These are phyloP conservation scores for Lethrus apterus DNA, from an alignment of 1,140 invertebrate species.

Conservation along the genomic window DNA sequence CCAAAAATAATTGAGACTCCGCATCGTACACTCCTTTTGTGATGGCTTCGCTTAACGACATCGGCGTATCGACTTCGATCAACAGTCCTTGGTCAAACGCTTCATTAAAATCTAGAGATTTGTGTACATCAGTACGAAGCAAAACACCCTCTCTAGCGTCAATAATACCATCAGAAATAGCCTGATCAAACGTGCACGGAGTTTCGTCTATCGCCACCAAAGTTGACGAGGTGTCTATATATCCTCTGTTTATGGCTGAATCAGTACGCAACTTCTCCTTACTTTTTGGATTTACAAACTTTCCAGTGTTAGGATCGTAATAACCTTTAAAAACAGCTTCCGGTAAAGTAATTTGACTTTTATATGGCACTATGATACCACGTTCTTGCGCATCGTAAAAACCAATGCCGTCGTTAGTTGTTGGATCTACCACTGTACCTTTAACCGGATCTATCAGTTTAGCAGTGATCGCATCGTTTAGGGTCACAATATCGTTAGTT, in stretches of 20 bases:
- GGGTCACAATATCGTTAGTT: slow-evolving; percentile 67
- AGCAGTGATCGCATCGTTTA: slow-evolving; percentile 72
- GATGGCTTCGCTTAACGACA: slow-evolving; percentile 77
- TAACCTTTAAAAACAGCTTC: slow-evolving; percentile 83
- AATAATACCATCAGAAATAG: slow-evolving; percentile 69
- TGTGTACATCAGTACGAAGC: slow-evolving; percentile 51
- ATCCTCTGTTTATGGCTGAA: slow-evolving; percentile 54
- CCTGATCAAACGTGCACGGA: slow-evolving; percentile 72
- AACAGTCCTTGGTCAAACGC: slow-evolving; percentile 78
- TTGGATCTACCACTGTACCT: slow-evolving; percentile 70
- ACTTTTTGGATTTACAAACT: slow-evolving; percentile 61
- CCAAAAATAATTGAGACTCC: slow-evolving; percentile 66
- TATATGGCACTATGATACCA: slow-evolving; percentile 73
- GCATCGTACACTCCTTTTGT: slow-evolving; percentile 76
- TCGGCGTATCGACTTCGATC: slow-evolving; percentile 69
- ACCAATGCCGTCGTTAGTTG: slow-evolving; percentile 63
- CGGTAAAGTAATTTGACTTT: slow-evolving; percentile 72
- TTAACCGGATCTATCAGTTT: slow-evolving; percentile 75
- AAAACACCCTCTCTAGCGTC: slow-evolving; percentile 65
- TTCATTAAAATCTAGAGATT: slow-evolving; percentile 74
- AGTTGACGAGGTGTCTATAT: slow-evolving; percentile 74
- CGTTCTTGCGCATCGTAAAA: slow-evolving; percentile 72
- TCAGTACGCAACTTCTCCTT: slow-evolving; percentile 64
- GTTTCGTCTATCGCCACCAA: slow-evolving; percentile 65
- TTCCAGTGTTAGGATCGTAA: slow-evolving; percentile 64